Evolutionary conservation across 1,140 invertebrate genomes (phyloP), one percentile per base, ranked within the genome.

Genomic region (Hyles euphorbiae): DNA sequence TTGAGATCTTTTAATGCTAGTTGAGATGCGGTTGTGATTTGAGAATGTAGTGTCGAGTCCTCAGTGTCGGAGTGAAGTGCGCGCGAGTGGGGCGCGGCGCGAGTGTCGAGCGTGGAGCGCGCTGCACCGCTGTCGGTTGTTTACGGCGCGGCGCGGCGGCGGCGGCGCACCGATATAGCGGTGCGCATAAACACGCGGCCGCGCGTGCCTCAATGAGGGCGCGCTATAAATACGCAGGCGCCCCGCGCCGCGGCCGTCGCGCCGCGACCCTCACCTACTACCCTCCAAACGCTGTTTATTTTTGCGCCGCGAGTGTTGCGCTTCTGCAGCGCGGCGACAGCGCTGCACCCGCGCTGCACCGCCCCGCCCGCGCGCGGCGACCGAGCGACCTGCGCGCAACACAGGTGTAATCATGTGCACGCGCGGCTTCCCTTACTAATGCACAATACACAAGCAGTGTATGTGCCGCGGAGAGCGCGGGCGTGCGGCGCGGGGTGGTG

Each of bases 261-360:
- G 55, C 49, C 54, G 62, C 68, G 78, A 72, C 76, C 79, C 79
- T 82, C 76, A 82, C 79, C 76, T 67, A 80, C 78, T 76, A 78
- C 71, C 78, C 78, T 76, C 72, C 62, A 73, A 73, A 73, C 57
- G 47, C 59, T 71, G 74, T 69, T 75, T 75, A 72, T 72, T 69
- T 74, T 67, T 56, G 65, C 64, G 55, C 53, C 62, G 43, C 55
- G 50, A 57, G 53, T 65, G 63, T 22, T 34, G 5, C 36, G 36
- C 36, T 40, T 33, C 56, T 32, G 59, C 6, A 34, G 40, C 50
- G 43, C 48, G 40, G 34, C 34, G 51, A 50, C 57, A 56, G 44
- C 43, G 44, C 50, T 12, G 53, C 61, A 36, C 56, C 11, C 60
- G 58, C 52, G 47, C 45, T 44, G 59, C 11, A 34, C 54, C 33